Evolutionary conservation across 2,888 invertebrate genomes (phyloP).

Genomic region (Pristionchus mayeri): DNA sequence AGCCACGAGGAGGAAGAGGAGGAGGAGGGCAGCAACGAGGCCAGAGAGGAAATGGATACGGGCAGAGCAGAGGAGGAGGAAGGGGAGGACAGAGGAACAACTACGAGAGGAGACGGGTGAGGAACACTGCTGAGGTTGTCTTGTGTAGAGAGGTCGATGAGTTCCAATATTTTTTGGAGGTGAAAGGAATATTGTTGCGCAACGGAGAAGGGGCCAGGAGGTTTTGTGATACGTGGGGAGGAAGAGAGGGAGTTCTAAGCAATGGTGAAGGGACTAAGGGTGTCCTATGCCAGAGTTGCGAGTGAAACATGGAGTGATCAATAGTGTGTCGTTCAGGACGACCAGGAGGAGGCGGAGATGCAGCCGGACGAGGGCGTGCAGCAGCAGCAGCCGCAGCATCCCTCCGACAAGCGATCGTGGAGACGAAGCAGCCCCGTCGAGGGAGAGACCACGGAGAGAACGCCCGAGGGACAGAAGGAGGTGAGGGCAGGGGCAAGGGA

Average conservation of each 20-base stretch:
- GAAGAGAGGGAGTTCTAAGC: no score
- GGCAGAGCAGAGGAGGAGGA: conserved; percentile 6
- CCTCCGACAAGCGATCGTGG: neutral
- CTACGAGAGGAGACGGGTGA: conserved; percentile 17
- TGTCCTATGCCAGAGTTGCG: no score
- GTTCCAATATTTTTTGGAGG: no score
- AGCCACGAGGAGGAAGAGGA: conserved; percentile 61
- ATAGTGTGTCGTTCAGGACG: conserved; percentile 2
- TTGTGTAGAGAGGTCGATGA: no score
- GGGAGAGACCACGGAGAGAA: neutral
- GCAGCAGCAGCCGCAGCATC: neutral
- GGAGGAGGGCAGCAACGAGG: conserved; percentile 31
- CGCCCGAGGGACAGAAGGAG: neutral
- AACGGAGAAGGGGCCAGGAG: no score
- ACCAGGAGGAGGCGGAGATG: neutral
- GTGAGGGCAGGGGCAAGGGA: neutral
- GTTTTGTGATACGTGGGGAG: no score
- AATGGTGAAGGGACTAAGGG: no score
- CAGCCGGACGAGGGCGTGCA: neutral
- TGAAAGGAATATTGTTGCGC: no score
- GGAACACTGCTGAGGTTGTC: no score
- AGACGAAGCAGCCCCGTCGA: conserved; percentile 76
- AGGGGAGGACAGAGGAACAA: conserved; percentile 32
- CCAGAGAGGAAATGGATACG: conserved; percentile 24
- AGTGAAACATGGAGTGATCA: no score